Evolutionary conservation across 1,140 invertebrate species (phyloP).

Genomic region (Ceratina calcarata): DNA sequence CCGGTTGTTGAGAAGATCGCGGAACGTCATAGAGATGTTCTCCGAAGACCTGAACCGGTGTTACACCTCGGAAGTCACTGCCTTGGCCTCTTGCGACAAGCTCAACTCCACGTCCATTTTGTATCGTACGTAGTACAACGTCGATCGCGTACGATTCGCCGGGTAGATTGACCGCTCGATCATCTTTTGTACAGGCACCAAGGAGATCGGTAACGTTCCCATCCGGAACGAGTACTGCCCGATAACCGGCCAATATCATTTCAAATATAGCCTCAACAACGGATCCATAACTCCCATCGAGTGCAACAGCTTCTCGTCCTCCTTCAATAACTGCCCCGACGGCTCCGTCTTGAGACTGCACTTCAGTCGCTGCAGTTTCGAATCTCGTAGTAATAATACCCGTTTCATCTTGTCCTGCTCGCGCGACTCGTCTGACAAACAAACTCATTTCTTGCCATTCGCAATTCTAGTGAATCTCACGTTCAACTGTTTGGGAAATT

Average conservation of each 20-base stretch:
- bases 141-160: no score
- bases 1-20: conserved; percentile 82
- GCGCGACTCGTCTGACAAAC: no score
- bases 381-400: conserved; percentile 78
- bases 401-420: no score
- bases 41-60: conserved; percentile 83
- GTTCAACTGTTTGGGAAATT: conserved; percentile 86
- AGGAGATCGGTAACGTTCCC: conserved; percentile 77
- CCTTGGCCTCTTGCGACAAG: conserved; percentile 82
- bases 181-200: conserved; percentile 79
- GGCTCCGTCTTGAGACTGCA: conserved; percentile 83
- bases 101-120: conserved; percentile 76
- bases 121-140: conserved; percentile 72
- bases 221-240: conserved; percentile 85
- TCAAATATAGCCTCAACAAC: conserved; percentile 83
- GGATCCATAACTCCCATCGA: conserved; percentile 79
- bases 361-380: conserved; percentile 82
- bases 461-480: conserved; percentile 80
- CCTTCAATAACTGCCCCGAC: conserved; percentile 84
- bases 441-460: not conserved
- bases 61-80: conserved; percentile 83
- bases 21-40: conserved; percentile 85
- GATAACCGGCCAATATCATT: conserved; percentile 84
- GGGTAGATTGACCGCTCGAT: not conserved
- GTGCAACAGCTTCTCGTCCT: conserved; percentile 82